Evolutionary conservation across 2,113 vertebrate species (phyloP).

Genomic region (Oreochromis tanganicae): DNA sequence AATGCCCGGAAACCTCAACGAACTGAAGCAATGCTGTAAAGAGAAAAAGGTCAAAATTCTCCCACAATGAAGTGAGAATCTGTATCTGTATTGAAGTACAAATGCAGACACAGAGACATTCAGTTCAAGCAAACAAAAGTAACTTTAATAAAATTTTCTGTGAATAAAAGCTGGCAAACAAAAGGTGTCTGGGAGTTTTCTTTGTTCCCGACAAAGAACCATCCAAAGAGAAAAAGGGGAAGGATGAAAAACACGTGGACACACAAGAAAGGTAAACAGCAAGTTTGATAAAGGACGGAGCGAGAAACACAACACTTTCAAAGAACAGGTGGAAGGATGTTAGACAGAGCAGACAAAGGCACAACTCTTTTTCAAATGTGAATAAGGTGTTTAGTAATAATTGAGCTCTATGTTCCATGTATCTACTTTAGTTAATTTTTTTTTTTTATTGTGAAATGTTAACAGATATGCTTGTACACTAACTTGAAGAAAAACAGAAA

Average conservation of each 20-base stretch:
- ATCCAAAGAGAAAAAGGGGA: background rate
- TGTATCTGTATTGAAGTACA: background rate
- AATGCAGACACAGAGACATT: background rate
- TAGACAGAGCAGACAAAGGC: background rate
- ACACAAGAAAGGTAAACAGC: background rate
- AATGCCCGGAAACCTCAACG: background rate
- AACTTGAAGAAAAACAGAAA: background rate
- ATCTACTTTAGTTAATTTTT: background rate
- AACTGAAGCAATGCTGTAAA: background rate
- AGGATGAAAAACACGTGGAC: background rate
- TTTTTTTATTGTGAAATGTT: background rate
- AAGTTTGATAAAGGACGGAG: background rate
- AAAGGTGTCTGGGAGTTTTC: background rate
- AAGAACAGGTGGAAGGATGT: background rate
- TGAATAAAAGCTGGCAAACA: background rate
- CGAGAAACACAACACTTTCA: background rate
- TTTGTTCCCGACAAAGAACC: background rate
- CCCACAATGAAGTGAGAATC: background rate
- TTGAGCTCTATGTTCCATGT: background rate
- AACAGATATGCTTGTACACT: background rate
- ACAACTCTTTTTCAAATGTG: background rate
- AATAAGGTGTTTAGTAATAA: background rate
- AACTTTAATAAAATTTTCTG: background rate
- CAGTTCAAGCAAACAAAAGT: background rate
- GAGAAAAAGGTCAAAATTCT: background rate